phyloP scores from a whole-genome alignment of 2,797 vertebrate species.

The Rhinogobio ventralis region DNA sequence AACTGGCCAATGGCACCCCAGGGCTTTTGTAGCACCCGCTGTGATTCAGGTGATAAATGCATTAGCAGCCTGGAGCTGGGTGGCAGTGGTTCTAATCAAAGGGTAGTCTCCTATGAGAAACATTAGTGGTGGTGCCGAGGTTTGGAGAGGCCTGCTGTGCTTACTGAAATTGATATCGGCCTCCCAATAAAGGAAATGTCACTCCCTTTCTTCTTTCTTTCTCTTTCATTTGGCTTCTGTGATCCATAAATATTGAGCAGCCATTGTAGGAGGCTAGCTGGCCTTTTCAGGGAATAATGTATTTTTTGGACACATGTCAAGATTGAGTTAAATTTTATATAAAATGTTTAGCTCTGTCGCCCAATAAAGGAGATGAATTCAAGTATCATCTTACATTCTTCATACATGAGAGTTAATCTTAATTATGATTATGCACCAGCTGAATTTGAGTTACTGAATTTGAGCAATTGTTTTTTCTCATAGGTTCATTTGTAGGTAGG shows the following conservation, averaged over 20 bases:
- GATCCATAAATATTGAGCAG: slow-evolving; percentile 48
- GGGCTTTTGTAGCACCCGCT: slow-evolving; percentile 34
- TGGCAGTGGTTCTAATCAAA: slow-evolving; percentile 45
- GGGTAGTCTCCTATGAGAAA: slow-evolving; percentile 37
- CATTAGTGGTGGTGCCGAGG: slow-evolving; percentile 17
- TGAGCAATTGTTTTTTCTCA: not conserved
- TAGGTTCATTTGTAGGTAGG: not conserved
- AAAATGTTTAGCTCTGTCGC: not conserved
- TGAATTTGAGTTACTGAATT: not conserved
- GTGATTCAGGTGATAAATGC: slow-evolving; percentile 45
- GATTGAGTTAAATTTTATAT: not conserved
- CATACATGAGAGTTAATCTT: not conserved
- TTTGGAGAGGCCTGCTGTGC: slow-evolving; percentile 34
- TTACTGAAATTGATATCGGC: slow-evolving; percentile 34
- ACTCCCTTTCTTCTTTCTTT: slow-evolving; percentile 18
- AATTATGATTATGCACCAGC: not conserved
- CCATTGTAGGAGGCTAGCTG: not conserved
- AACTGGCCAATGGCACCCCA: slow-evolving; percentile 23
- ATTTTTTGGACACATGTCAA: slow-evolving; percentile 16
- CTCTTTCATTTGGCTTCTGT: slow-evolving; percentile 14
- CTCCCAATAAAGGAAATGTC: slow-evolving; percentile 46
- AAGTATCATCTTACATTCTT: not conserved
- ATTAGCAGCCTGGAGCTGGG: slow-evolving; percentile 30
- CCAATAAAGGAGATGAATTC: not conserved
- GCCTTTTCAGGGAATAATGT: slow-evolving; percentile 24